Base-by-base conservation (phyloP, 2,113 vertebrate genomes). In the Illadopsis cleaveri region DNA sequence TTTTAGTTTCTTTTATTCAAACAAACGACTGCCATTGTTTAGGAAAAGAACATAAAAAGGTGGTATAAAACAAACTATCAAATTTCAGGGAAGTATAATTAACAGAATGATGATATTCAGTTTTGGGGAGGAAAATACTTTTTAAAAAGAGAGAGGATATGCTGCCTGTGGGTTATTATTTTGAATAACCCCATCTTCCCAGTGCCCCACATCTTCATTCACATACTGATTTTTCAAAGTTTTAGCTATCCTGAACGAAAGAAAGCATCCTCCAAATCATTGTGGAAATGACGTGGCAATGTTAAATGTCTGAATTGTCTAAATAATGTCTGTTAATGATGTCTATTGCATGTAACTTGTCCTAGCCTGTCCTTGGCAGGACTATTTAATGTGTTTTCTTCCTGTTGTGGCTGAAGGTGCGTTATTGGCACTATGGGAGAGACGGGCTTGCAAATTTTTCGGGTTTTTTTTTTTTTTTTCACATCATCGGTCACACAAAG, bases 401-500 rank as follows among this genome's bases (percentile, higher is more conserved):
- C 86, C 84, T 45, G 35, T 94, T 65, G 33, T 83, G 50, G 45
- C 68, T 66, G 72, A 94, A 94, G 44, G 78, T 24, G 54, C 76
- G 86, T 94, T 96, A 86, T 89, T 20, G 64, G 76, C 19, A 17
- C 65, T 54, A 92, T 66, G 88, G 68, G 89, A 80, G 37, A 96
- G 73, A 97, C 75, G 94, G 83, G 90, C 83, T 71, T 20, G n/a
- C 44, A 44, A 38, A 1, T 33, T 28, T 30, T 48, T 23, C 6
- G 42, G 42, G 42, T 30, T 31, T 31, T 56, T 37, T 35, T 25
- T 42, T 77, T 56, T 53, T 76, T 72, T 81, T 91, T 90, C 38
- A 79, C 92, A 83, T 93, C 93, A 92, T 69, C 4, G 3, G 81
- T 96, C 87, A 69, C 92, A 86, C 85, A 92, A 86, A 76, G 88